phyloP scores from a whole-genome alignment of 2,888 invertebrate species.

The Patella caerulea region DNA sequence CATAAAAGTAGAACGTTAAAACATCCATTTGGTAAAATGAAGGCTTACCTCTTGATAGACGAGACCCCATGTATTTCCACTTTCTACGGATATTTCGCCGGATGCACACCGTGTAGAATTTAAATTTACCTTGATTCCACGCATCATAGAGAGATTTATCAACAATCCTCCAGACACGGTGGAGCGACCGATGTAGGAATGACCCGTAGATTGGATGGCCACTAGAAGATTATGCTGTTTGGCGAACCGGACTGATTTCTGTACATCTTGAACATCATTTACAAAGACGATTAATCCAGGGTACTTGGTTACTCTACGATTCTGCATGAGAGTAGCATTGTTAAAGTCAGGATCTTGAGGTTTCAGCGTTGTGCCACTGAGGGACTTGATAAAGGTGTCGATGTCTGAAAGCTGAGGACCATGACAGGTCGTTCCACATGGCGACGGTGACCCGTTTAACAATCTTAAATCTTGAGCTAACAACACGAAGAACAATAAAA shows the following conservation, averaged over 20 bases:
- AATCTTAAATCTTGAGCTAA: too few relatives aligned
- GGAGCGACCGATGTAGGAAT: not conserved
- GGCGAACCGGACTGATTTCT: slow-evolving; percentile 23
- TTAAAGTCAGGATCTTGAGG: slow-evolving; percentile 1
- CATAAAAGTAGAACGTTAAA: too few relatives aligned
- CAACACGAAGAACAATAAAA: too few relatives aligned
- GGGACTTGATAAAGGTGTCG: not conserved
- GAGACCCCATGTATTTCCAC: not conserved
- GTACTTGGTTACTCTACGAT: slow-evolving; percentile 22
- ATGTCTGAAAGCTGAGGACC: not conserved
- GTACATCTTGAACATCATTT: slow-evolving; percentile 37
- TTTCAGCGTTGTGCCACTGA: not conserved
- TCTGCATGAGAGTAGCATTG: slow-evolving; percentile 25
- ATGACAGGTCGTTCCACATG: not conserved
- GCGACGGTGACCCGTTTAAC: too few relatives aligned
- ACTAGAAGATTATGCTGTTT: not conserved
- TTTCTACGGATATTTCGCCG: not conserved
- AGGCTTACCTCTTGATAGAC: not conserved
- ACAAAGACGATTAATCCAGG: slow-evolving; percentile 32
- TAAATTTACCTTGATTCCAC: not conserved
- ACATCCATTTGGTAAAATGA: too few relatives aligned
- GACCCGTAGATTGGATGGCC: not conserved
- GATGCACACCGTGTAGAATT: not conserved
- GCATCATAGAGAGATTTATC: not conserved
- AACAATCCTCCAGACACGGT: not conserved